Base-by-base conservation (phyloP, 2,888 invertebrate species). In the Sarcophaga rosellei region DNA sequence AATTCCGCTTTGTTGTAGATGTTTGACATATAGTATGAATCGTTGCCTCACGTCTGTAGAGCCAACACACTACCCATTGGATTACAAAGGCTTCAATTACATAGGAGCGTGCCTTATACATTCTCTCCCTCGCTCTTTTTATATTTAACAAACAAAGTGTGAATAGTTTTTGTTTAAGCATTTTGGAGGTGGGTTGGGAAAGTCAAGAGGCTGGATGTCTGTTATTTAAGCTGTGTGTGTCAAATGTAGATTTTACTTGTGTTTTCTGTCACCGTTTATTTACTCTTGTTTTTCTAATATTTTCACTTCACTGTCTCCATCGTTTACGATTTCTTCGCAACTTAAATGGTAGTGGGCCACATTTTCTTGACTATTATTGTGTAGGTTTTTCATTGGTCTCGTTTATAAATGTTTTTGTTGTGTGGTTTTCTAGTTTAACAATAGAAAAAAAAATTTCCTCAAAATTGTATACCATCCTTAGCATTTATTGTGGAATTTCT, bases 261-360 rank as follows among this genome's bases (percentile, higher is more conserved):
- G 84, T 74, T 84, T 84, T 84, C 79, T 79, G 79, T 83, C 78
- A 83, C 53, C 62, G 73, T 68, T 83, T 77, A 61, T 81, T 75
- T 75, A 57, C n/a, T 66, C 20, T 10, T 57, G 20, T 63, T 61
- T 62, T 74, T 53, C 53, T 75, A 21, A 62, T 25, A 61, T 53
- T 72, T 47, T 21, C 47, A 53, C 53, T 53, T 53, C 17, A 53
- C 53, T 53, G 12, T 53, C 53, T 53, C 12, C 53, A 53, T 53
- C 53, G 1, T 53, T 15, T 4, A 53, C 12, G 17, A 53, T 53
- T 59, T 65, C 59, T 57, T 69, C 0, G 6, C 4, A 20, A 35
- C 12, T 47, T 68, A 17, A 69, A 25, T 20, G 12, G 62, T 61
- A 70, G 65, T 75, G 53, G 79, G 70, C 65, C 59, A 76, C 69